Conservation (phyloP, 2,113 vertebrate genomes). For the Ptilorrhoa leucosticta region DNA sequence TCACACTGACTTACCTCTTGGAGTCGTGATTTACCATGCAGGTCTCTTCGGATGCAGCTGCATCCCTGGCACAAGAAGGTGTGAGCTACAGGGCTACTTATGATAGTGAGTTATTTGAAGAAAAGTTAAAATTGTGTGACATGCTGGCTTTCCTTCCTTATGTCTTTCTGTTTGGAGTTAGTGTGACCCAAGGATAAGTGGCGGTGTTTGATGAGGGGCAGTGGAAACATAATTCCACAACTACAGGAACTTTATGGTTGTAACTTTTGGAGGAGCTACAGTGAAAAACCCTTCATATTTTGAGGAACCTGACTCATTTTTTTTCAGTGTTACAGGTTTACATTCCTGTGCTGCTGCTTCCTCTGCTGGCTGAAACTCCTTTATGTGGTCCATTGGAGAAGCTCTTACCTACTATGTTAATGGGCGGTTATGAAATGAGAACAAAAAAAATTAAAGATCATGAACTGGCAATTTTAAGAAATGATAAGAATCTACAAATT, state of each 20-base stretch:
- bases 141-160: neutral
- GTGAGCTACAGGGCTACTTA: neutral
- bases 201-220: neutral
- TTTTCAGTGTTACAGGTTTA: neutral
- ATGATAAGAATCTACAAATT: neutral
- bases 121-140: neutral
- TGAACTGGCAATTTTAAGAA: neutral
- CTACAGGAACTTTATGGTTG: neutral
- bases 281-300: accelerated
- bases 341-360: neutral
- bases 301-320: neutral
- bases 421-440: neutral
- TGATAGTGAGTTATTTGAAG: neutral
- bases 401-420: neutral
- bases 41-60: neutral
- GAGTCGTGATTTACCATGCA: neutral
- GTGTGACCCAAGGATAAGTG: neutral
- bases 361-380: neutral
- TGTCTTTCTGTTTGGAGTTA: neutral
- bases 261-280: neutral
- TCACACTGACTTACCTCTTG: neutral
- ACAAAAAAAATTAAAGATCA: neutral
- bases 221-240: neutral
- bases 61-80: neutral
- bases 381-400: neutral